Evolutionary conservation across 2,888 invertebrate species (phyloP).

Genomic region (Lottia scabra): DNA sequence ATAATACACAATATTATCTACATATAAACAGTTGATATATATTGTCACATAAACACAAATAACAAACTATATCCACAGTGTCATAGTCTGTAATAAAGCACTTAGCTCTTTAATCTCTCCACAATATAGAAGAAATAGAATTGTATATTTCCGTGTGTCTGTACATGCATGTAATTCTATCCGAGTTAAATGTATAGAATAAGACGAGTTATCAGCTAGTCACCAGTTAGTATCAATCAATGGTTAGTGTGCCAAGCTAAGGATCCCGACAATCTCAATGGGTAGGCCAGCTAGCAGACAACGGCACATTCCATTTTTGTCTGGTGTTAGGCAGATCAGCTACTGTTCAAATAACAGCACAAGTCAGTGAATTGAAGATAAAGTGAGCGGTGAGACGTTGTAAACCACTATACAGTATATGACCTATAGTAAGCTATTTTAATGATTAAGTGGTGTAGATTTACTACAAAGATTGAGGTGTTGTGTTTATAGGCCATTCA

Average conservation of each 20-base stretch:
- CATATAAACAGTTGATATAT: not conserved
- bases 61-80: not conserved
- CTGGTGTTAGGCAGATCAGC: constrained; percentile 7
- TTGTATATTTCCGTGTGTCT: constrained; percentile 2
- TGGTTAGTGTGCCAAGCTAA: constrained; percentile 1
- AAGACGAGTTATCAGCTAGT: constrained; percentile 5
- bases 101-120: not conserved
- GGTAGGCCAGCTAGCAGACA: constrained; percentile 7
- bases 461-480: constrained; percentile 3
- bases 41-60: not conserved
- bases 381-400: not conserved
- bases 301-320: constrained; percentile 7
- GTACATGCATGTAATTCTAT: constrained; percentile 7
- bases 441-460: not conserved
- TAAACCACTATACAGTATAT: not conserved
- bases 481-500: not conserved
- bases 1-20: too few relatives aligned
- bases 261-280: constrained; percentile 2
- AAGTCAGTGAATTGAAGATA: constrained; percentile 4
- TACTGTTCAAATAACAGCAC: constrained; percentile 7
- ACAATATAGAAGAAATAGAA: not conserved
- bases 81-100: not conserved
- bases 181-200: constrained; percentile 5
- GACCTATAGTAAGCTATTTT: constrained; percentile 4
- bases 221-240: constrained; percentile 7